Base-by-base conservation (phyloP, 2,888 invertebrate species). In the Tetanocera ferruginea region DNA sequence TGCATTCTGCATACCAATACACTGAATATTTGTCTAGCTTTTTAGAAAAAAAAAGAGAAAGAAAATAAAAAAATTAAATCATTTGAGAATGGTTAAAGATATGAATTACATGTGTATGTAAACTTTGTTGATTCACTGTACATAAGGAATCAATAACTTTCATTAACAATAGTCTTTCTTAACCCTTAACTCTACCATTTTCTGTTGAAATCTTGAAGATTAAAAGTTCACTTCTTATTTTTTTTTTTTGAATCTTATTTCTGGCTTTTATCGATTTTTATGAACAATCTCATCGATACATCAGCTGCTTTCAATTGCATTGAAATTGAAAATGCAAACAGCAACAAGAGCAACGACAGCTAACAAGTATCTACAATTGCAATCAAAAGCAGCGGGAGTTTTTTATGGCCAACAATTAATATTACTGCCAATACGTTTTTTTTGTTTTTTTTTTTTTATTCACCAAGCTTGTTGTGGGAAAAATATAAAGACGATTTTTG, bases 351-450 rank as follows among this genome's bases (percentile, higher is more conserved):
- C 34, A 49, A 66, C 51, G 64, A 52, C 51, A 62, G 25, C 19
- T 25, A 60, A 57, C 25, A 34, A 55, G 25, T 77, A 60, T 73
- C 70, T 76, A 73, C 79, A 76, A 79, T 81, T 79, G 79, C 74
- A 81, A 81, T 81, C 77, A 66, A 72, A 73, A 78, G n/a, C 81
- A 77, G 80, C 80, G 72, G 80, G 81, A 77, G 77, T 78, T 80
- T 81, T 81, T 81, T 80, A 81, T 80, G 79, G 79, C 78, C 75
- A 72, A 75, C 81, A 79, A 81, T 81, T 80, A 81, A 80, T 81
- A 80, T 77, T 76, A 19, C 55, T 71, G 71, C 19, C 71, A 71
- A 34, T 55, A 55, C 34, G 52, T 74, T 31, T 64, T 11, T n/a
- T 51, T 51, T n/a, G 6, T 55, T 66, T 74, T 31, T 64, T 11